phyloP scores from a whole-genome alignment of 1,140 invertebrate species.

The Cyclina sinensis region DNA sequence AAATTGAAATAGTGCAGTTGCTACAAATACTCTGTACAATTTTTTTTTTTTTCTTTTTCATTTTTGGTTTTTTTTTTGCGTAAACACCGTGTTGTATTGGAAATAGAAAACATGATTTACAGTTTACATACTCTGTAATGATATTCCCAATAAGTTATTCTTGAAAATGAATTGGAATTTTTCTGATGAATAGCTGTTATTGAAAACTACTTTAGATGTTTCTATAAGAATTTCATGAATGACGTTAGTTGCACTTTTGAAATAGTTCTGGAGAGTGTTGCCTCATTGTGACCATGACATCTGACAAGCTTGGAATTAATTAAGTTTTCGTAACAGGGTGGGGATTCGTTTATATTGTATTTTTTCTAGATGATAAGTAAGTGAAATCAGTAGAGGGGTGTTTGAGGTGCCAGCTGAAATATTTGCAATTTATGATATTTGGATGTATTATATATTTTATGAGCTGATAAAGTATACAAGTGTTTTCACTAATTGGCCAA shows the following conservation, averaged over 20 bases:
- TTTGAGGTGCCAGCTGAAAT: conserved; percentile 1
- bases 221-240: conserved; percentile 25
- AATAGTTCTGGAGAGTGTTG: not conserved
- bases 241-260: not conserved
- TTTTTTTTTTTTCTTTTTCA: too few relatives aligned
- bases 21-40: too few relatives aligned
- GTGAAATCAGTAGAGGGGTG: not conserved
- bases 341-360: not conserved
- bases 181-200: not conserved
- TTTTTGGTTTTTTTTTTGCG: too few relatives aligned
- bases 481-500: conserved; percentile 3
- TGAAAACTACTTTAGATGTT: not conserved
- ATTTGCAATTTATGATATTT: conserved; percentile 22
- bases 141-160: conserved; percentile 4
- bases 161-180: not conserved
- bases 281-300: not conserved
- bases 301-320: conserved; percentile 6
- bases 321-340: not conserved
- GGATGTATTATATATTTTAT: conserved; percentile 22
- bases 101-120: too few relatives aligned
- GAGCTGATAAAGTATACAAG: conserved; percentile 13
- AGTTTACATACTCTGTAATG: too few relatives aligned
- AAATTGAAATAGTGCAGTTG: too few relatives aligned
- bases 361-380: conserved; percentile 7
- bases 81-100: too few relatives aligned